Evolutionary conservation across 1,140 invertebrate species (phyloP).

Genomic region (Nymphalis io): DNA sequence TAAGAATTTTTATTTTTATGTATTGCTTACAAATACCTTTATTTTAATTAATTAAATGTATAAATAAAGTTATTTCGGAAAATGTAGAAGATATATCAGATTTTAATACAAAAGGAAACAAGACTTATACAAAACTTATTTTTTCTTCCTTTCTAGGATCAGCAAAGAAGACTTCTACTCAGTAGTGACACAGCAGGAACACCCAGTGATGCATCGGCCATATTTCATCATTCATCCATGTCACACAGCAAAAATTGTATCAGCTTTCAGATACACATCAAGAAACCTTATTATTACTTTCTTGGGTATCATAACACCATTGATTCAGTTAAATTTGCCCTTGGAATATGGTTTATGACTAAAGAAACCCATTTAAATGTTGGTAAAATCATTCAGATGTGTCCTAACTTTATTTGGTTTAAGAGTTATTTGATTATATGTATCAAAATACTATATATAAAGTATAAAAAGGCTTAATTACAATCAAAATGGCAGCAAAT

Average conservation of each 20-base stretch:
- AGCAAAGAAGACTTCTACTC: slow-evolving; percentile 63
- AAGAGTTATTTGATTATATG: no score
- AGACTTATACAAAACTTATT: background rate
- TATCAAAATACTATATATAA: no score
- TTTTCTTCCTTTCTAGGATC: slow-evolving; percentile 52
- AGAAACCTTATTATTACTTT: slow-evolving; percentile 71
- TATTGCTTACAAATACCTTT: no score
- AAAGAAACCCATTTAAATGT: background rate
- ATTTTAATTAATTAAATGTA: no score
- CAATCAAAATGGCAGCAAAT: no score
- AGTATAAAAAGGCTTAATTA: no score
- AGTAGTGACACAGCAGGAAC: slow-evolving; percentile 68
- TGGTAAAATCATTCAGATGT: no score
- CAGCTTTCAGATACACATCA: slow-evolving; percentile 51
- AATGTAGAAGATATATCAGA: no score
- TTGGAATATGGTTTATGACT: slow-evolving; percentile 72
- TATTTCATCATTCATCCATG: slow-evolving; percentile 71
- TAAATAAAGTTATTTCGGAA: no score
- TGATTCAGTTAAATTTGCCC: slow-evolving; percentile 68
- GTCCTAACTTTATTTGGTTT: no score
- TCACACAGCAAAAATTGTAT: slow-evolving; percentile 60
- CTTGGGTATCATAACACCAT: slow-evolving; percentile 64
- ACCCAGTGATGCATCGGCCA: slow-evolving; percentile 62
- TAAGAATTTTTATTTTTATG: no score
- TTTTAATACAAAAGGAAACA: no score